These are phyloP conservation scores for Shinisaurus crocodilurus DNA, from an alignment of 2,113 vertebrate species.

Conservation along the genomic window DNA sequence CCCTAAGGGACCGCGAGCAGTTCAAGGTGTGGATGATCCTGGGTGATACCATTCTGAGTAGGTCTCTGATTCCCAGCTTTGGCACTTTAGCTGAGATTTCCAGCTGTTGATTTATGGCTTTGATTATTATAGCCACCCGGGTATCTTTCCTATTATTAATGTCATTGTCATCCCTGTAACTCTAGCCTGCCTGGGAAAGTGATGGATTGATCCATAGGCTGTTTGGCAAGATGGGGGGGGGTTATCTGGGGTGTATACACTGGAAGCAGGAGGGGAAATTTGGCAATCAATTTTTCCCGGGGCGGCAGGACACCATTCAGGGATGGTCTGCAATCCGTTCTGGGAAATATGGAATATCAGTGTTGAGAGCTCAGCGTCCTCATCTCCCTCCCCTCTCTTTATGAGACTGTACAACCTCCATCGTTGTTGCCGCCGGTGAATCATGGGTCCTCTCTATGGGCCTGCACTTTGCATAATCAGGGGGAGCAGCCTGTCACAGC, in stretches of 20 bases:
- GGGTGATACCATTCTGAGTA: not conserved
- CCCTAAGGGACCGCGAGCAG: not conserved
- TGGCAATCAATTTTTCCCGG: not conserved
- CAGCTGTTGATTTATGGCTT: constrained; percentile 20
- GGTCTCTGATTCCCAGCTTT: not conserved
- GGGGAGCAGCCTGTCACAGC: not conserved
- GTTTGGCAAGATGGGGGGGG: not conserved
- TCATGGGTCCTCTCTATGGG: no score
- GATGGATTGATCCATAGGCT: constrained; percentile 17
- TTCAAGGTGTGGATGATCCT: not conserved
- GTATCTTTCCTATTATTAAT: constrained; percentile 35
- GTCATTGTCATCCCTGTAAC: not conserved
- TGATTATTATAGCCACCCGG: constrained; percentile 33
- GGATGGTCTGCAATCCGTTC: not conserved
- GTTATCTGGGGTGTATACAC: not conserved
- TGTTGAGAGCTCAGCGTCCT: not conserved
- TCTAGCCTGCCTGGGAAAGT: not conserved
- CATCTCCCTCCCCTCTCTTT: not conserved
- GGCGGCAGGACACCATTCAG: not conserved
- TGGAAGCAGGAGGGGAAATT: not conserved
- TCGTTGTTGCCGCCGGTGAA: not conserved
- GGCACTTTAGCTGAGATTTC: not conserved
- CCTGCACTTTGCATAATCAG: not conserved
- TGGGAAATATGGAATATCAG: not conserved
- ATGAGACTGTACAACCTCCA: not conserved